Evolutionary conservation across 1,140 invertebrate species (phyloP).

Genomic region (Latrodectus geometricus): DNA sequence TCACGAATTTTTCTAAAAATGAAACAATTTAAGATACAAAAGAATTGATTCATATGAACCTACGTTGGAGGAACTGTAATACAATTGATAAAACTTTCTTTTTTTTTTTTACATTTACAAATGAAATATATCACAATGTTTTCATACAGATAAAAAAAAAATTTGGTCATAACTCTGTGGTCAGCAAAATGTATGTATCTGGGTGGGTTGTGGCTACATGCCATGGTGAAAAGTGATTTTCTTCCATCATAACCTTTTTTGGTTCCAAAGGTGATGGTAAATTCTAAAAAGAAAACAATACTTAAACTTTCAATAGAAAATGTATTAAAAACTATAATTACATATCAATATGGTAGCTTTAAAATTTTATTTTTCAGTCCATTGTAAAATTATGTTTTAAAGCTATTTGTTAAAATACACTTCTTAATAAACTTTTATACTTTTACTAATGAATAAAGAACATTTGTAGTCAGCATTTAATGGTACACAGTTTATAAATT

Average conservation of each 20-base stretch:
- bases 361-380: too few relatives aligned
- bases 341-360: too few relatives aligned
- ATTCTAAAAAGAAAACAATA: slow-evolving; percentile 18
- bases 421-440: too few relatives aligned
- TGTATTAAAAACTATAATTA: too few relatives aligned
- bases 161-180: slow-evolving; percentile 28
- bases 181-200: slow-evolving; percentile 37
- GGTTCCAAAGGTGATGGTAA: neutral
- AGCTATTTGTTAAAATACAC: too few relatives aligned
- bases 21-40: neutral
- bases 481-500: too few relatives aligned
- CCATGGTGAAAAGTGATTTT: slow-evolving; percentile 47
- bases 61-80: neutral
- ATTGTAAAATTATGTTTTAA: too few relatives aligned
- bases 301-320: too few relatives aligned
- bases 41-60: neutral
- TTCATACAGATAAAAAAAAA: neutral
- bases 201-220: slow-evolving; percentile 4
- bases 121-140: too few relatives aligned
- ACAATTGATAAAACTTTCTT: neutral
- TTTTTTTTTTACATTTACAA: neutral
- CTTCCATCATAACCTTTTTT: slow-evolving; percentile 43
- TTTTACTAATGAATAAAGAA: too few relatives aligned
- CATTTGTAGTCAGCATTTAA: too few relatives aligned
- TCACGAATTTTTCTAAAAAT: neutral